Evolutionary conservation across 2,888 invertebrate species (phyloP).

Genomic region (Ormyrus nitidulus): DNA sequence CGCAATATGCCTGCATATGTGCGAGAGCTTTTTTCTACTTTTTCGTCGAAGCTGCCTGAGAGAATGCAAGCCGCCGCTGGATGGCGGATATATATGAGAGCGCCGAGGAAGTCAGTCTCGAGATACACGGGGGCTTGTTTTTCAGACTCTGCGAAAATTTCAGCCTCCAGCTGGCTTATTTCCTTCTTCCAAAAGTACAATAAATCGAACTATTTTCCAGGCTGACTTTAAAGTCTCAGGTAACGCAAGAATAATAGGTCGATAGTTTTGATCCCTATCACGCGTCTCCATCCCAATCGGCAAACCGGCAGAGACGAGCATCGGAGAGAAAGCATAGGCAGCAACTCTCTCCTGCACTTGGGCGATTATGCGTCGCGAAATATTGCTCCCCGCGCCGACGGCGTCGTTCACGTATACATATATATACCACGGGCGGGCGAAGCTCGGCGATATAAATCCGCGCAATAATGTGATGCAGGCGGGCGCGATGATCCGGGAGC

Average conservation of each 20-base stretch:
- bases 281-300: no score
- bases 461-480: slow-evolving; percentile 37
- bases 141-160: background rate
- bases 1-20: slow-evolving; percentile 23
- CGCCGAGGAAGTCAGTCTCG: background rate
- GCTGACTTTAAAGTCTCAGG: no score
- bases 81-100: background rate
- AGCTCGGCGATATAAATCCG: background rate
- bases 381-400: background rate
- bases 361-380: no score
- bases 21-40: slow-evolving; percentile 14
- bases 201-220: no score
- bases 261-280: no score
- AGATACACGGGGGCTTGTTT: slow-evolving; percentile 2
- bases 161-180: background rate
- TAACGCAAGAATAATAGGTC: no score
- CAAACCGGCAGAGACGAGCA: no score
- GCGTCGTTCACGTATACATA: background rate
- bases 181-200: no score
- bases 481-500: slow-evolving; percentile 23
- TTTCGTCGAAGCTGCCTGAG: slow-evolving; percentile 1
- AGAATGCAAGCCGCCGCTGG: background rate
- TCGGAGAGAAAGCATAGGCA: no score
- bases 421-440: background rate
- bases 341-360: no score